Conservation (phyloP, 2,797 vertebrate genomes). For the Craterocephalus amniculus region DNA sequence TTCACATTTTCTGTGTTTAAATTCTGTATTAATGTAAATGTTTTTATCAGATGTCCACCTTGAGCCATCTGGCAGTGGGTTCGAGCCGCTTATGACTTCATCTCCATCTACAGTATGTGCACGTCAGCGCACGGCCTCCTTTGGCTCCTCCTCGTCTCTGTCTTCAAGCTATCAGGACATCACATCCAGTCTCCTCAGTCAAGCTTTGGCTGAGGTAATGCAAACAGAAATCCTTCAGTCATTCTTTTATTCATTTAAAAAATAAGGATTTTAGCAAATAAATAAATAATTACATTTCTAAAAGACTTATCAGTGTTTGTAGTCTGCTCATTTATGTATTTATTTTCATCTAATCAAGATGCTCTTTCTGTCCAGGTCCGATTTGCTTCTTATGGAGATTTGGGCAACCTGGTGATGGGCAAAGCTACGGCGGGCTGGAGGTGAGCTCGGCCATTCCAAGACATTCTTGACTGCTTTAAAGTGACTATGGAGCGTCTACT, state of each 20-base stretch:
- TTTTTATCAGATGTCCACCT: conserved; percentile 70
- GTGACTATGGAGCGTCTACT: not conserved
- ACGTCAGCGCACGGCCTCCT: conserved; percentile 80
- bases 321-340: not conserved
- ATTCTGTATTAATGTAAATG: conserved; percentile 6
- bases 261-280: not conserved
- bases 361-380: conserved; percentile 82
- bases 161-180: conserved; percentile 88
- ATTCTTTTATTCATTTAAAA: not conserved
- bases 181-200: conserved; percentile 84
- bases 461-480: not conserved
- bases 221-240: not conserved
- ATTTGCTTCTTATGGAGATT: conserved; percentile 88
- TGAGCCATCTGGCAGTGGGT: conserved; percentile 52
- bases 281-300: no score
- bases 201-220: conserved; percentile 87
- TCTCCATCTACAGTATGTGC: conserved; percentile 57
- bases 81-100: conserved; percentile 73
- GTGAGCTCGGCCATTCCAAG: conserved; percentile 77
- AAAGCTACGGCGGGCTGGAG: conserved; percentile 90
- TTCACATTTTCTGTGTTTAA: no score
- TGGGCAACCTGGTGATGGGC: conserved; percentile 85
- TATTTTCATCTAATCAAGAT: not conserved
- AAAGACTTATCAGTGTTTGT: not conserved
- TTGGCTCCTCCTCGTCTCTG: conserved; percentile 80